Base-by-base conservation (phyloP, 2,888 invertebrate species). In the Parnassius glacialis region DNA sequence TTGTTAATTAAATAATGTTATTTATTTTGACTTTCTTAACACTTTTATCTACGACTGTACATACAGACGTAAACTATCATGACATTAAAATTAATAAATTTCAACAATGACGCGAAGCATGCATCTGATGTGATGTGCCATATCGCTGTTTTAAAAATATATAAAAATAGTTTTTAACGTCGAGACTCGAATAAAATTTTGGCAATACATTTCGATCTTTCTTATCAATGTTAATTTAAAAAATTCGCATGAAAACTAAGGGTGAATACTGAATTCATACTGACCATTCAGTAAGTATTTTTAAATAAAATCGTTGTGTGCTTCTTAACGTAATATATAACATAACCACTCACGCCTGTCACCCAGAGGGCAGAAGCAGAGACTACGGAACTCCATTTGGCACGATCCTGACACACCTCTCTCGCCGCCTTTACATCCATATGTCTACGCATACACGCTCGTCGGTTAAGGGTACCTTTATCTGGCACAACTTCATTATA, bases 81-180 rank as follows among this genome's bases (percentile, higher is more conserved):
- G 85, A 86, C 85, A 85, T 79, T 78, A 70, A 73, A 67, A 53
- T 68, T 69, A 68, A 67, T 48, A 60, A 68, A 70, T 67, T 68
- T 64, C 66, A 64, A 52, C 67, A 66, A 63, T 52, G 56, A 70
- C 63, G 61, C 66, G 59, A 65, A 68, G 60, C 64, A 73, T 73
- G 82, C 83, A 89, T 89, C 88, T 89, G 88, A 89, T 81, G 80
- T 82, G 79, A 83, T 75, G 90, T 90, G 90, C 90, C 90, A 90
- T 90, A 90, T 75, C 76, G 75, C 75, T 81, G 79, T 86, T 80
- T 85, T 63, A 54, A 62, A 62, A 48, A 80, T 80, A 77, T 73
- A 16, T 48, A 13, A 12, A n/a, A 74, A 75, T 74, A 79, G 74
- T 72, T 74, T 69, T 71, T 71, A 70, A 69, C 62, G 51, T 69